phyloP scores from a whole-genome alignment of 2,113 vertebrate species.

The Sceloporus undulatus region DNA sequence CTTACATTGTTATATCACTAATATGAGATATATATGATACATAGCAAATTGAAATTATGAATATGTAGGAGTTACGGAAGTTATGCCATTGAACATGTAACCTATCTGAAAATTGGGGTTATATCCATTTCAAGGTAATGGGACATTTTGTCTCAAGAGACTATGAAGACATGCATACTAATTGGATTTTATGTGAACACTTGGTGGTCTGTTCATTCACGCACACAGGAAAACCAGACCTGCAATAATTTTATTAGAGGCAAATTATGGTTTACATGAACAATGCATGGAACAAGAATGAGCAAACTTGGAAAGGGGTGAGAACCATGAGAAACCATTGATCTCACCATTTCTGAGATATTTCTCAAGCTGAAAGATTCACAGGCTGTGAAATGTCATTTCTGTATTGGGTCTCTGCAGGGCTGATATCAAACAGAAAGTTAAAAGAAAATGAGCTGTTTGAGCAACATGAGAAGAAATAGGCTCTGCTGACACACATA shows the following conservation, averaged over 20 bases:
- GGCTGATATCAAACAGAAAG: constrained; percentile 32
- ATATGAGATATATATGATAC: constrained; percentile 37
- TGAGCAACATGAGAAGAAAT: constrained; percentile 44
- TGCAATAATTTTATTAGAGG: constrained; percentile 63
- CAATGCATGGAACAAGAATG: constrained; percentile 23
- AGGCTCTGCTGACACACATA: background rate
- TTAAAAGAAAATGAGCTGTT: background rate
- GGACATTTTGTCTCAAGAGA: constrained; percentile 58
- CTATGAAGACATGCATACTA: constrained; percentile 47
- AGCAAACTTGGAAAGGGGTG: background rate
- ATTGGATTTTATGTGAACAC: constrained; percentile 63
- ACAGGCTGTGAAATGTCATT: background rate
- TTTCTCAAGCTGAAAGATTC: constrained; percentile 14
- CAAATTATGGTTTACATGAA: constrained; percentile 54
- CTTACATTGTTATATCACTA: constrained; percentile 45
- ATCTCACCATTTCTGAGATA: constrained; percentile 4
- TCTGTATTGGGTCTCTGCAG: constrained; percentile 16
- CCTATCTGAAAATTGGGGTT: constrained; percentile 55
- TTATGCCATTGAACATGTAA: constrained; percentile 47
- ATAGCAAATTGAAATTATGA: constrained; percentile 57
- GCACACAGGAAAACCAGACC: constrained; percentile 43
- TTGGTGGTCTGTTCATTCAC: constrained; percentile 48
- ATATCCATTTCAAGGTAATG: constrained; percentile 66
- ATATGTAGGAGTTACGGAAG: constrained; percentile 51
- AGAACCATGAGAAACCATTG: constrained; percentile 21